Conservation (phyloP, 1,140 invertebrate species). For the Lepidurus arcticus region DNA sequence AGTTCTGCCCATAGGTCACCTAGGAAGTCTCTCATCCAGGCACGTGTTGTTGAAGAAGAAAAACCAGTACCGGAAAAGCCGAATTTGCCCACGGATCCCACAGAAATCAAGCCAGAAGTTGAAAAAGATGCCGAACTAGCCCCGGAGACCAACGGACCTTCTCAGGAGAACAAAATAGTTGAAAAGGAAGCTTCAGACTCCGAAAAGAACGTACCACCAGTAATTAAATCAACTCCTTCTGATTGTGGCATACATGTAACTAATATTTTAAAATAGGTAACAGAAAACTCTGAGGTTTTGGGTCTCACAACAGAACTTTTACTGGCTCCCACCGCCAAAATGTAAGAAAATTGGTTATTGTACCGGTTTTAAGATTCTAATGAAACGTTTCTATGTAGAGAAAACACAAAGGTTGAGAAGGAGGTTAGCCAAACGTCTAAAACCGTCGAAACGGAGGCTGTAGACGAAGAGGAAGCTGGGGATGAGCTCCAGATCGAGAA, state of each 20-base stretch:
- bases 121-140: background rate
- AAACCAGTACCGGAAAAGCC: constrained; percentile 5
- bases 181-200: background rate
- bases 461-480: constrained; percentile 28
- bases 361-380: background rate
- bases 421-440: background rate
- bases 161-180: background rate
- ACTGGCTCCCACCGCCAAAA: background rate
- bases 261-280: no score
- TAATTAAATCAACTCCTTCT: background rate
- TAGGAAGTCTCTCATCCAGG: background rate
- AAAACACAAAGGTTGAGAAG: background rate
- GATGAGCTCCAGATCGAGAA: constrained; percentile 28
- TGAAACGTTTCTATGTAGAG: no score
- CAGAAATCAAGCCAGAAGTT: constrained; percentile 15
- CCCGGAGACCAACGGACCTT: background rate
- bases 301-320: background rate
- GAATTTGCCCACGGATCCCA: background rate
- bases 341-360: background rate
- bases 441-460: background rate
- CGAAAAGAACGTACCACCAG: background rate
- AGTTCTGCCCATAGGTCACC: background rate
- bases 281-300: background rate
- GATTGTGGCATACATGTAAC: no score
- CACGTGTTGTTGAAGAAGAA: background rate